Conservation (phyloP, 2,888 invertebrate genomes). For the Agrochola litura region DNA sequence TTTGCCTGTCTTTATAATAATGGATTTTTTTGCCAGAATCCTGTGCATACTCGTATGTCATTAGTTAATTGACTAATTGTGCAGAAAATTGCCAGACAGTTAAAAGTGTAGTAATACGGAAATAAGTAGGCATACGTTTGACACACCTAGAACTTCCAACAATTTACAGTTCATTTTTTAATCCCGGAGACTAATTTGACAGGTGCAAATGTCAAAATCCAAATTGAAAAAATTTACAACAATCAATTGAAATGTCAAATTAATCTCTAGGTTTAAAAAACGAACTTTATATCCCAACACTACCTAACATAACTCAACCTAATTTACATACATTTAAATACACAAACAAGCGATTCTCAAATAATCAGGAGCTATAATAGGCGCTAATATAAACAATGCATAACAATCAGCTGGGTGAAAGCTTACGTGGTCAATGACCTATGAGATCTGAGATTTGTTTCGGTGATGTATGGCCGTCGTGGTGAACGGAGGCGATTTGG, state of each 20-base stretch:
- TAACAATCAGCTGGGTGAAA: slow-evolving; percentile 68
- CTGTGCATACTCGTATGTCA: not conserved
- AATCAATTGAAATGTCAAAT: no score
- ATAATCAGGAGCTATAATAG: slow-evolving; percentile 39
- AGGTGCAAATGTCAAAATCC: no score
- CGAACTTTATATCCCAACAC: not conserved
- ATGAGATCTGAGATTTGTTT: slow-evolving; percentile 62
- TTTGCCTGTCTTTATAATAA: no score
- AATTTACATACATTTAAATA: slow-evolving; percentile 54
- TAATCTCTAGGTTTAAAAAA: no score
- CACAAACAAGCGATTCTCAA: slow-evolving; percentile 39
- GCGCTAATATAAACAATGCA: slow-evolving; percentile 64
- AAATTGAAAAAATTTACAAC: no score
- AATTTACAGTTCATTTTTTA: not conserved
- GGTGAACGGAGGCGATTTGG: slow-evolving; percentile 69
- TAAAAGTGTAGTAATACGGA: not conserved
- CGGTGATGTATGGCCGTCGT: slow-evolving; percentile 72
- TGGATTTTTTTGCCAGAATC: not conserved
- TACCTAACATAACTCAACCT: not conserved
- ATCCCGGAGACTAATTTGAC: no score
- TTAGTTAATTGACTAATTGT: not conserved
- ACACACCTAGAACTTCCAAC: not conserved
- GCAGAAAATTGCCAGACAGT: not conserved
- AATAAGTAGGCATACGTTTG: not conserved
- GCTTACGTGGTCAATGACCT: slow-evolving; percentile 69